Evolutionary conservation across 2,113 vertebrate genomes (phyloP).

Genomic region (Callionymus lyra): DNA sequence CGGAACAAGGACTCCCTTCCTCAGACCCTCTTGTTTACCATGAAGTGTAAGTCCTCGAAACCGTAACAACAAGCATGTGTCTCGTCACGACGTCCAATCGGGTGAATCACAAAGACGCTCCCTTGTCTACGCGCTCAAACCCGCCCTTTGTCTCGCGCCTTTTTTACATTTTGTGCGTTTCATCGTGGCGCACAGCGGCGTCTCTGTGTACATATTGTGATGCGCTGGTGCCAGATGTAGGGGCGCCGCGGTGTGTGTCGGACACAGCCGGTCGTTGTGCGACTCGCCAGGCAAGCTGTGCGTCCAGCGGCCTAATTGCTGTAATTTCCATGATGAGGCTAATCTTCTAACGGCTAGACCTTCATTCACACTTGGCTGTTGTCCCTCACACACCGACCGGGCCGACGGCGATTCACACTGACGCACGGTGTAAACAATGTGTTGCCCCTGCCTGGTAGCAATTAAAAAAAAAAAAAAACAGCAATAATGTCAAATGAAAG

Average conservation of each 20-base stretch:
- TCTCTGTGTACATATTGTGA: slow-evolving; percentile 55
- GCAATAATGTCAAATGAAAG: background rate
- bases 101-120: slow-evolving; percentile 36
- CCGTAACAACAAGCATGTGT: slow-evolving; percentile 21
- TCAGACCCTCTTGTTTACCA: slow-evolving; percentile 84
- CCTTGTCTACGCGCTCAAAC: slow-evolving; percentile 34
- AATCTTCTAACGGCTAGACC: slow-evolving; percentile 53
- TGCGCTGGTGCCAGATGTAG: slow-evolving; percentile 57
- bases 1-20: slow-evolving; percentile 90
- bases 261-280: slow-evolving; percentile 49
- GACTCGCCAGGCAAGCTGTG: slow-evolving; percentile 41
- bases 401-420: slow-evolving; percentile 5
- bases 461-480: too few relatives aligned
- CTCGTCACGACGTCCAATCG: slow-evolving; percentile 41
- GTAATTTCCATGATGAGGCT: slow-evolving; percentile 62
- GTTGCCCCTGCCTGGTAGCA: too few relatives aligned
- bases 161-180: slow-evolving; percentile 24
- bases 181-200: slow-evolving; percentile 34
- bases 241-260: slow-evolving; percentile 40
- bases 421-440: background rate
- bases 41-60: slow-evolving; percentile 84
- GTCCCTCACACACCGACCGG: slow-evolving; percentile 17
- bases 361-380: slow-evolving; percentile 47
- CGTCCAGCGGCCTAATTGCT: slow-evolving; percentile 56
- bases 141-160: slow-evolving; percentile 31